Evolutionary conservation across 2,113 vertebrate genomes (phyloP).

Genomic region (Cyphomyrus discorhynchus): DNA sequence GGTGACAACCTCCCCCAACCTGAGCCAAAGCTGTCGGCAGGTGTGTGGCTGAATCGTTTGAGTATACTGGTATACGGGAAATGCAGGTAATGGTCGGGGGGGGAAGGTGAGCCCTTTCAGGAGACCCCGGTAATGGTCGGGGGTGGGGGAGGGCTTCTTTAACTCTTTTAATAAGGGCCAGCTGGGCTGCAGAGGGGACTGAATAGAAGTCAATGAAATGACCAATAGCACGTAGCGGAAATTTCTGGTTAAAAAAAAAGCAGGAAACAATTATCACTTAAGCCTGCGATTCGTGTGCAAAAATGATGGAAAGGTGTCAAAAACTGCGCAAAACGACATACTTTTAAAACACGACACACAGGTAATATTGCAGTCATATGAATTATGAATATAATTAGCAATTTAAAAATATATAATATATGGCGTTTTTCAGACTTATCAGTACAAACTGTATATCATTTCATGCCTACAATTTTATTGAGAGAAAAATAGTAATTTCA

Average conservation of each 20-base stretch:
- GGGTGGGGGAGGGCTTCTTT: background rate
- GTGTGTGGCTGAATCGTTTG: background rate
- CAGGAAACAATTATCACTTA: background rate
- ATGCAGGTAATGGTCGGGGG: background rate
- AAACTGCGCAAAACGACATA: background rate
- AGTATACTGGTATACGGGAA: background rate
- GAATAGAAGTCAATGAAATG: background rate
- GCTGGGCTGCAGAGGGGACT: background rate
- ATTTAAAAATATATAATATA: background rate
- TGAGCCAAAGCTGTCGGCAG: conserved; percentile 31
- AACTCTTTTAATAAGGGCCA: background rate
- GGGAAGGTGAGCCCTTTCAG: background rate
- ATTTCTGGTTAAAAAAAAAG: background rate
- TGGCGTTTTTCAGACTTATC: background rate
- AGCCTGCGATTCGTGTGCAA: background rate
- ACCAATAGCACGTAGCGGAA: background rate
- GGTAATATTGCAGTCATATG: background rate
- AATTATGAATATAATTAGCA: background rate
- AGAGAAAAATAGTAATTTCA: background rate
- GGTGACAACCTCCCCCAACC: conserved; percentile 16
- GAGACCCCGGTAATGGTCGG: background rate
- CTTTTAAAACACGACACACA: background rate
- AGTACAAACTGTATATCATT: background rate
- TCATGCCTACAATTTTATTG: background rate
- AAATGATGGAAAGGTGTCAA: background rate